These are phyloP conservation scores for Decapterus maruadsi DNA, from an alignment of 2,797 vertebrate species.

Conservation along the genomic window DNA sequence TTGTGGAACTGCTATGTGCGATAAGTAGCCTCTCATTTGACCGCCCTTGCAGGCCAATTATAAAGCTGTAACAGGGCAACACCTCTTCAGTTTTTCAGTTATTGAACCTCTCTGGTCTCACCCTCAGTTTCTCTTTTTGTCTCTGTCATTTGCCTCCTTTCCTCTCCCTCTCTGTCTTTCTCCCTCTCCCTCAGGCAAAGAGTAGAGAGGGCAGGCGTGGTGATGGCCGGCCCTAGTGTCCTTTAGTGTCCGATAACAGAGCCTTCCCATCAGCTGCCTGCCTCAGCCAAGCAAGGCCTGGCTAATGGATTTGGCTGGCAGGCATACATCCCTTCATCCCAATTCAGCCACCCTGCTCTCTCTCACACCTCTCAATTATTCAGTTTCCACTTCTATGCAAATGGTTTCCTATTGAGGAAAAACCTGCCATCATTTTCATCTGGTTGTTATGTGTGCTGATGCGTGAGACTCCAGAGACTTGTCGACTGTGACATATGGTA, in stretches of 20 bases:
- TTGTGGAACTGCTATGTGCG: slow-evolving; percentile 74
- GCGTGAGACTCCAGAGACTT: slow-evolving; percentile 80
- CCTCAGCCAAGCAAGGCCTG: slow-evolving; percentile 78
- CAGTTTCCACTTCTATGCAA: slow-evolving; percentile 87
- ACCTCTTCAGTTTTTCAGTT: slow-evolving; percentile 78
- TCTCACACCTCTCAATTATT: slow-evolving; percentile 89
- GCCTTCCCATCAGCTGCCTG: slow-evolving; percentile 80
- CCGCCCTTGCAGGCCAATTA: slow-evolving; percentile 84
- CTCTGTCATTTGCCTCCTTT: slow-evolving; percentile 70
- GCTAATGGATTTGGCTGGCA: slow-evolving; percentile 90
- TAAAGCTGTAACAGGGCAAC: slow-evolving; percentile 81
- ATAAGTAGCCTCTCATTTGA: slow-evolving; percentile 84
- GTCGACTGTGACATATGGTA: slow-evolving; percentile 84
- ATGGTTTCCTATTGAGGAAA: slow-evolving; percentile 85
- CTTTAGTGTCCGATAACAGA: slow-evolving; percentile 88
- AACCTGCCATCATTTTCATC: slow-evolving; percentile 78
- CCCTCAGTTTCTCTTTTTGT: slow-evolving; percentile 74
- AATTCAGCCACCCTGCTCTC: slow-evolving; percentile 80
- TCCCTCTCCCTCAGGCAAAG: slow-evolving; percentile 68
- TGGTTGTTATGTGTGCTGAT: slow-evolving; percentile 84
- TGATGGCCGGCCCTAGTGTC: slow-evolving; percentile 81
- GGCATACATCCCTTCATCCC: slow-evolving; percentile 86
- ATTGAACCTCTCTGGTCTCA: slow-evolving; percentile 73
- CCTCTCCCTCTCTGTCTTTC: slow-evolving; percentile 48
- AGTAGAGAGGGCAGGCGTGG: slow-evolving; percentile 75